Percentiles rank a stretch among this genome's conserved stretches.
Conservation (phyloP, 2,888 invertebrate genomes). For the Plemyria rubiginata region DNA sequence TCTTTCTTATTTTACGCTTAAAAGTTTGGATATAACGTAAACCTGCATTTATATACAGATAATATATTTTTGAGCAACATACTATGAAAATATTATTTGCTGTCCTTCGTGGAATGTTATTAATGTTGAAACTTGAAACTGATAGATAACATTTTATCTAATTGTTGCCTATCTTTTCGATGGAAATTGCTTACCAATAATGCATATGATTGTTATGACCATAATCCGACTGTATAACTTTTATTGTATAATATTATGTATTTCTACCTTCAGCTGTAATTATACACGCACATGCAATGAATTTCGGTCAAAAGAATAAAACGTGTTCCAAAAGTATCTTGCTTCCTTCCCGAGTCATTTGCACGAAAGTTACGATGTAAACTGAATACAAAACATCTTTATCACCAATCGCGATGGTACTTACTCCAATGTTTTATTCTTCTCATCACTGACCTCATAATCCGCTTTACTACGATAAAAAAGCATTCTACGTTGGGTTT, state of each 20-base stretch:
- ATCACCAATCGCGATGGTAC: background rate
- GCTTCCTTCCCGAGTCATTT: slow-evolving; percentile 41
- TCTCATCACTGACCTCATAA: slow-evolving; percentile 3
- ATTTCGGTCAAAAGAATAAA: slow-evolving; percentile 5
- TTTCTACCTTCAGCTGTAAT: slow-evolving; percentile 1
- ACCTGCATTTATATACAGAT: background rate
- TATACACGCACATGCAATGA: background rate
- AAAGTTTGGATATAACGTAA: background rate
- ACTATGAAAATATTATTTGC: too few relatives aligned
- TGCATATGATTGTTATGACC: background rate
- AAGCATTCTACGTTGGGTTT: too few relatives aligned
- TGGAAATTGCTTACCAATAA: background rate
- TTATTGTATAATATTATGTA: background rate
- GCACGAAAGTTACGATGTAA: slow-evolving; percentile 39
- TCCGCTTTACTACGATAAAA: background rate
- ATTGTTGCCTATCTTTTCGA: background rate
- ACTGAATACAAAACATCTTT: slow-evolving; percentile 43
- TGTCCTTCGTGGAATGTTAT: background rate
- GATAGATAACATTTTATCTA: slow-evolving; percentile 5
- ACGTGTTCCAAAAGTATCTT: slow-evolving; percentile 20
- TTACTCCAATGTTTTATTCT: slow-evolving; percentile 32
- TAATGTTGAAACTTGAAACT: background rate
- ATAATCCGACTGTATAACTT: background rate
- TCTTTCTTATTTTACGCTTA: too few relatives aligned
- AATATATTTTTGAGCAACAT: background rate